phyloP scores from a whole-genome alignment of 1,140 invertebrate species.

The Octopus sinensis region DNA sequence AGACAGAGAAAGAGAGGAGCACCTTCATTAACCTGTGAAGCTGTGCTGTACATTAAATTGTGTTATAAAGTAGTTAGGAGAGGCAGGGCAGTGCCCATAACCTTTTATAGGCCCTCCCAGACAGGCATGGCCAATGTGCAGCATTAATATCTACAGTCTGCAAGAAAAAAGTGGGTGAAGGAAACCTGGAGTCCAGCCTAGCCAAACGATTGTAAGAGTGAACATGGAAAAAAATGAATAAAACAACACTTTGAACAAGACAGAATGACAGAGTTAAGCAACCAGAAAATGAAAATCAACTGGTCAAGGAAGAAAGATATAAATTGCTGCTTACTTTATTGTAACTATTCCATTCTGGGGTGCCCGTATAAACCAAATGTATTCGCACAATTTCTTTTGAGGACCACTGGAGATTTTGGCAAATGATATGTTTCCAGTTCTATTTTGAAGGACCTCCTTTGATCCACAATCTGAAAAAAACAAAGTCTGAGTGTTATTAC shows the following conservation, averaged over 20 bases:
- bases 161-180: no score
- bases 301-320: not conserved
- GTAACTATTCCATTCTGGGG: not conserved
- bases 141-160: no score
- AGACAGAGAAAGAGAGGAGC: not conserved
- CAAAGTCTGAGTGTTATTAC: not conserved
- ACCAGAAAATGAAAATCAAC: no score
- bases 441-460: not conserved
- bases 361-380: constrained; percentile 2
- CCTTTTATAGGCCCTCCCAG: no score
- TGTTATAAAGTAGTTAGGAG: not conserved
- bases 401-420: no score
- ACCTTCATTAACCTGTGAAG: not conserved
- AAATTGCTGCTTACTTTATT: not conserved
- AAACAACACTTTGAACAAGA: not conserved
- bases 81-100: not conserved
- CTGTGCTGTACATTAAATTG: no score
- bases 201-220: not conserved
- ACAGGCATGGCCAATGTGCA: no score
- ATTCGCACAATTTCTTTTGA: not conserved
- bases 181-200: no score
- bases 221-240: not conserved
- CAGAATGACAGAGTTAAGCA: no score
- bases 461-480: not conserved
- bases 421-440: not conserved